Evolutionary conservation across 2,888 invertebrate genomes (phyloP).

Genomic region (Drosophila ustulata): DNA sequence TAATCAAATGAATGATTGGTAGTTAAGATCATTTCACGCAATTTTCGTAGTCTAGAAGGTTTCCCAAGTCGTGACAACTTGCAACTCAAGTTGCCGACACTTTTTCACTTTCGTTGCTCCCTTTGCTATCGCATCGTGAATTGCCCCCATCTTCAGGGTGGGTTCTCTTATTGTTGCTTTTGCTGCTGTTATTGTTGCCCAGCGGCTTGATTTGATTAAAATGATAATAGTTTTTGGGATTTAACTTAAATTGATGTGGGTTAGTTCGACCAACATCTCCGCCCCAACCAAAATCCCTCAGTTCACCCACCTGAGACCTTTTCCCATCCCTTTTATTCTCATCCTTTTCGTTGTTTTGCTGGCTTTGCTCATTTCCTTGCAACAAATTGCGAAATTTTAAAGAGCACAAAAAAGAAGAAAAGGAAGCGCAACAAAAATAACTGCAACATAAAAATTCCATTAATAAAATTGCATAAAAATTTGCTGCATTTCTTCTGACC

Average conservation of each 20-base stretch:
- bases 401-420: conserved; percentile 9
- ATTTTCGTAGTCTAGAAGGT: not conserved
- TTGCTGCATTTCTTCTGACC: conserved; percentile 34
- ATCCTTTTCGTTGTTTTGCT: not conserved
- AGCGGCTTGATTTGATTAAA: conserved; percentile 76
- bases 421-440: conserved; percentile 1
- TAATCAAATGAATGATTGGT: not conserved
- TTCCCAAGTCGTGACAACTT: conserved; percentile 19
- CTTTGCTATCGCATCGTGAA: conserved; percentile 37
- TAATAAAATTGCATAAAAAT: conserved; percentile 67
- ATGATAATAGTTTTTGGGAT: conserved; percentile 79
- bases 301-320: conserved; percentile 7
- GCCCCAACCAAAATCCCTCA: not conserved
- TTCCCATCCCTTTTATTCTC: not conserved
- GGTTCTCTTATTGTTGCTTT: conserved; percentile 11
- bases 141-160: conserved; percentile 24
- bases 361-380: conserved; percentile 38
- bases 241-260: conserved; percentile 78
- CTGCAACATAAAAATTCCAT: conserved; percentile 62
- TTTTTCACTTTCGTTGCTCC: conserved; percentile 13
- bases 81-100: not conserved
- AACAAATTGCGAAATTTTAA: conserved; percentile 32
- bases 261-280: conserved; percentile 30
- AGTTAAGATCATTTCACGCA: not conserved
- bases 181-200: conserved; percentile 37